Conservation (phyloP, 2,888 invertebrate species). For the Quadroppia sp. region DNA sequence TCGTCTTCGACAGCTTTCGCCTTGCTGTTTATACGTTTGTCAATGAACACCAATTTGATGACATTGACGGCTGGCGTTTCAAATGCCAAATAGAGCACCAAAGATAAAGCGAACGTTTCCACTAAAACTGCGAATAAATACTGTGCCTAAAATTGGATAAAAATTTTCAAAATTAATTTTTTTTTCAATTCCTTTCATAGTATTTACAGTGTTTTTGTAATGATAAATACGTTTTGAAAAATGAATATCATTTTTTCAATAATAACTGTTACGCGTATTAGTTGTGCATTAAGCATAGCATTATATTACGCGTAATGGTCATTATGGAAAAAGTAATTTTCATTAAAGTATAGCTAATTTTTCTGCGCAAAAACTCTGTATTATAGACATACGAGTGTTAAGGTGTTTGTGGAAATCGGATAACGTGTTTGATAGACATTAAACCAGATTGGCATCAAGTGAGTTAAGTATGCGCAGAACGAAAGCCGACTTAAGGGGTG, state of each 20-base stretch:
- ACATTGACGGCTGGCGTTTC: constrained; percentile 46
- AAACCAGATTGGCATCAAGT: constrained; percentile 39
- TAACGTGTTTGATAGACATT: constrained; percentile 22
- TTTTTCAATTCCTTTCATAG: neutral
- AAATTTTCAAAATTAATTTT: too few relatives aligned
- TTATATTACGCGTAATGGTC: too few relatives aligned
- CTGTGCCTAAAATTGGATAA: constrained; percentile 33
- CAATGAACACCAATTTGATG: constrained; percentile 44
- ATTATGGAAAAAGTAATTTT: too few relatives aligned
- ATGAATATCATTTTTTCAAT: too few relatives aligned
- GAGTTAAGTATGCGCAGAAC: constrained; percentile 36
- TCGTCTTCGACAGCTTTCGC: constrained; percentile 15
- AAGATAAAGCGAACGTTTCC: constrained; percentile 41
- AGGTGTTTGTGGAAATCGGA: neutral
- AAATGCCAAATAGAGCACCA: constrained; percentile 44
- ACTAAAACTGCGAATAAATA: constrained; percentile 44
- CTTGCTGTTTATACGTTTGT: too few relatives aligned
- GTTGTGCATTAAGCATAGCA: too few relatives aligned
- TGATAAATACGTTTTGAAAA: too few relatives aligned
- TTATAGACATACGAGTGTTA: constrained; percentile 30
- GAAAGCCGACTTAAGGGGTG: constrained; percentile 39
- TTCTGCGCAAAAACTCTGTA: too few relatives aligned
- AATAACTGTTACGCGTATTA: too few relatives aligned
- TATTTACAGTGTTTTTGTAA: too few relatives aligned
- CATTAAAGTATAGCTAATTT: too few relatives aligned